These are phyloP conservation scores for Rhodophaea formosa DNA, from an alignment of 2,888 invertebrate genomes.

Conservation along the genomic window DNA sequence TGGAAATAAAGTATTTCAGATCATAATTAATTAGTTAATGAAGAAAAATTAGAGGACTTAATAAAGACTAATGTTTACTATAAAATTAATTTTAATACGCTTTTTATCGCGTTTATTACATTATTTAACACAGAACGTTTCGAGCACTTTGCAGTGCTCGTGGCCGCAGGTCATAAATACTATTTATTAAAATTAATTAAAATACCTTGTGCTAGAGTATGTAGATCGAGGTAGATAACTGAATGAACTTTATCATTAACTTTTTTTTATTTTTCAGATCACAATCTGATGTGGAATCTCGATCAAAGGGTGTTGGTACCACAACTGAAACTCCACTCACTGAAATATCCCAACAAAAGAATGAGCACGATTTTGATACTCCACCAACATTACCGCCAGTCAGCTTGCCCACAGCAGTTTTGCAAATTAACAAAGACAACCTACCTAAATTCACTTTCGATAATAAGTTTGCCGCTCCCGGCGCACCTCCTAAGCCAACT, in stretches of 20 bases:
- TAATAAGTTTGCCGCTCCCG: constrained; percentile 21
- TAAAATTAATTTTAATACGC: too few relatives aligned
- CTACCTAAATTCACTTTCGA: constrained; percentile 57
- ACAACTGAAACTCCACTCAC: not conserved
- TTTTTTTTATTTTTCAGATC: constrained; percentile 40
- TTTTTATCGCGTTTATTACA: too few relatives aligned
- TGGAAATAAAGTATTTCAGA: too few relatives aligned
- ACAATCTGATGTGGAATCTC: constrained; percentile 23
- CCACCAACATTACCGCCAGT: constrained; percentile 38
- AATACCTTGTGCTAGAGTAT: not conserved
- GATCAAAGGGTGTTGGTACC: constrained; percentile 15
- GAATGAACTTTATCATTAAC: not conserved
- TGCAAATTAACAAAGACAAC: constrained; percentile 57
- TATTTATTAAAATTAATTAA: too few relatives aligned
- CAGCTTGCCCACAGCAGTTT: constrained; percentile 48
- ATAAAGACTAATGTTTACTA: too few relatives aligned
- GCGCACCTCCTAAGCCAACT: not conserved
- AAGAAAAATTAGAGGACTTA: too few relatives aligned
- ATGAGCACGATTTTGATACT: constrained; percentile 11
- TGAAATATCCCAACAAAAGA: not conserved
- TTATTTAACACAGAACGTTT: too few relatives aligned
- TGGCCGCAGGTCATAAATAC: too few relatives aligned
- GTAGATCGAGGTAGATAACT: too few relatives aligned
- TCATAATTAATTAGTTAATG: too few relatives aligned
- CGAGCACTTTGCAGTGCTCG: too few relatives aligned